phyloP scores from a whole-genome alignment of 1,140 invertebrate species.

The Teleopsis dalmanni region DNA sequence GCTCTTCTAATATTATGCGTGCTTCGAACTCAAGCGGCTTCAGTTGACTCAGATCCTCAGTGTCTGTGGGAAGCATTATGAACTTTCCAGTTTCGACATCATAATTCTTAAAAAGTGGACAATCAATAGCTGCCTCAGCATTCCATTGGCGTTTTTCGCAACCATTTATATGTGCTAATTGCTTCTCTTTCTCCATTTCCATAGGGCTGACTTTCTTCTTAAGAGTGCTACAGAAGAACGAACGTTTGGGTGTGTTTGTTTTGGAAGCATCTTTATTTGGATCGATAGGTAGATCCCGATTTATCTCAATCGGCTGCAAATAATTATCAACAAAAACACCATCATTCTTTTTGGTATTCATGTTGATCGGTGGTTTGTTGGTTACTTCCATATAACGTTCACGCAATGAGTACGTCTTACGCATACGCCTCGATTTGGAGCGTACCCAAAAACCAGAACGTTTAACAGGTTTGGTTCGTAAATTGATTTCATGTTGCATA shows the following conservation, averaged over 20 bases:
- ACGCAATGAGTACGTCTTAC: slow-evolving; percentile 38
- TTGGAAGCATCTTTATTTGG: slow-evolving; percentile 18
- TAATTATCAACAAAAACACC: slow-evolving; percentile 40
- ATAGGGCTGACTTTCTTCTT: slow-evolving; percentile 43
- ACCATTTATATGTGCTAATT: slow-evolving; percentile 26
- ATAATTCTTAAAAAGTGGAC: slow-evolving; percentile 41
- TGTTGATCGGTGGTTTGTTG: slow-evolving; percentile 39
- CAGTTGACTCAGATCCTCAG: slow-evolving; percentile 40
- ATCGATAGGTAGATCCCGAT: slow-evolving; percentile 19
- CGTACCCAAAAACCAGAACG: slow-evolving; percentile 41
- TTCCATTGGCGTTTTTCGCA: slow-evolving; percentile 32
- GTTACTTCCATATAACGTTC: slow-evolving; percentile 42
- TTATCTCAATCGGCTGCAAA: slow-evolving; percentile 35
- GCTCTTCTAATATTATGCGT: slow-evolving; percentile 39
- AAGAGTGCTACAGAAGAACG: slow-evolving; percentile 33
- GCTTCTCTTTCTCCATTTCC: slow-evolving; percentile 35
- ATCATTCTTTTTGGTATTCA: slow-evolving; percentile 40
- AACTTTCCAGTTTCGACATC: slow-evolving; percentile 44
- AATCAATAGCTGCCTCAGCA: slow-evolving; percentile 34
- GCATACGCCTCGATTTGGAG: slow-evolving; percentile 40
- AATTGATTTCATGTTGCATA: slow-evolving; percentile 37
- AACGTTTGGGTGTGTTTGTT: slow-evolving; percentile 21
- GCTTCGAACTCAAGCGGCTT: slow-evolving; percentile 44
- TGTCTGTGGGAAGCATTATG: slow-evolving; percentile 44
- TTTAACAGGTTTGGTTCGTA: slow-evolving; percentile 38